Base-by-base conservation (phyloP, 1,140 invertebrate genomes). In the Kradibia gibbosae region DNA sequence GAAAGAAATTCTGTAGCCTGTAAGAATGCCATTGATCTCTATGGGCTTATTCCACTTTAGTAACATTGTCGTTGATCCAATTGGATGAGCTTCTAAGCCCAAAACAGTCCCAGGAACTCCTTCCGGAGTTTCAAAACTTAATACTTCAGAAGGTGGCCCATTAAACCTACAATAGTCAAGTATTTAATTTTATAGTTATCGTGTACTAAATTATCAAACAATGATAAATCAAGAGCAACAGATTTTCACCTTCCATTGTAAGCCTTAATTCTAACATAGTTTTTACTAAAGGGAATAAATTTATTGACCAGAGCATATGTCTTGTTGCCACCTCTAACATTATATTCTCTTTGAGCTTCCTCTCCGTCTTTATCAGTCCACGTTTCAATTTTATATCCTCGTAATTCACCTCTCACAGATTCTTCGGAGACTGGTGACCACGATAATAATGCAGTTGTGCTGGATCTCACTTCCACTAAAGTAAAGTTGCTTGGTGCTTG, bases 361-460 rank as follows among this genome's bases (percentile, higher is more conserved):
- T 95, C 94, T 50, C 95, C 94, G 65, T 96, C 96, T 74, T 89
- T 92, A n/a, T 97, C 96, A 7, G 95, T 97, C 98, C 98, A 99
- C 1, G 96, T 98, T 90, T 98, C 96, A 76, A 99, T 97, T 90
- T 98, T 98, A 89, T 99, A 99, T 17, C 98, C 98, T 86, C 95
- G 96, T 89, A 99, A 97, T 89, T 98, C 96, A n/a, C 98, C 98
- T 34, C 94, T 92, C 0, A 98, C 94, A 0, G 95, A 95, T 67
- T 96, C 94, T 0, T 93, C 88, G 1, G 94, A 87, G 0, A 98
- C 97, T 0, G 95, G 93, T 89, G 94, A 94, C 97, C 97, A 98
- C 73, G 94, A 94, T n/a, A 98, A 91, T 25, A 95, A 86, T 0
- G 97, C 97, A 8, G 93, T 94, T 60, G 94, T 97, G 22, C 95